These are phyloP conservation scores for Atherinomorus stipes DNA, from an alignment of 2,113 vertebrate genomes.

Conservation along the genomic window DNA sequence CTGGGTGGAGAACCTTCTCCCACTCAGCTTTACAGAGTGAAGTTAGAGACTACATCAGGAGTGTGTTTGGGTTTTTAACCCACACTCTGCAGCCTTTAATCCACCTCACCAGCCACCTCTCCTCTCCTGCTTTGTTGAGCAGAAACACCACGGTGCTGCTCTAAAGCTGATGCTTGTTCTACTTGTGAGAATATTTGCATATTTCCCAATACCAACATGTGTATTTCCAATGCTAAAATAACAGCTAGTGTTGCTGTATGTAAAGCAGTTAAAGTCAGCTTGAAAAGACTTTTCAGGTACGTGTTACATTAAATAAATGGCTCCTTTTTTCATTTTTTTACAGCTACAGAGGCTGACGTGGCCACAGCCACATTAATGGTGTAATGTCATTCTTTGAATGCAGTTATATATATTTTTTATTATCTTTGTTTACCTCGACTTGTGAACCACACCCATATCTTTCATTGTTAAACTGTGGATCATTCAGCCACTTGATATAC, in stretches of 20 bases:
- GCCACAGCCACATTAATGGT: neutral
- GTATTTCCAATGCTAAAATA: neutral
- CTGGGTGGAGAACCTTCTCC: neutral
- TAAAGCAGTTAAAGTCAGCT: neutral
- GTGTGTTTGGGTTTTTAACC: conserved; percentile 3
- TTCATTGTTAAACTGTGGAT: conserved; percentile 34
- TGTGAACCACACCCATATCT: conserved; percentile 31
- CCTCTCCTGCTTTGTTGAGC: neutral
- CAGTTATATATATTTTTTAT: neutral
- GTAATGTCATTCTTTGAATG: conserved; percentile 15
- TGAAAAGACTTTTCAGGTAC: neutral
- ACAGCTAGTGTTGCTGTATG: conserved; percentile 1
- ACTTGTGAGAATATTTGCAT: neutral
- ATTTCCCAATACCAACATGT: neutral
- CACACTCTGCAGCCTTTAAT: conserved; percentile 29
- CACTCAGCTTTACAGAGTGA: neutral
- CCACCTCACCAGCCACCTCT: neutral
- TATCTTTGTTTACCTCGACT: neutral
- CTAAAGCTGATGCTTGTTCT: neutral
- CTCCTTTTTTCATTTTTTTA: neutral
- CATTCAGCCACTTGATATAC: conserved; percentile 35
- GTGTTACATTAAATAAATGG: neutral
- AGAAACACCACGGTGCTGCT: neutral
- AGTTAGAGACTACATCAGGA: conserved; percentile 10
- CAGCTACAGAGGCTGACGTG: neutral